Evolutionary conservation across 2,797 vertebrate species (phyloP).

Genomic region (Cynodonichthys magdalenae): DNA sequence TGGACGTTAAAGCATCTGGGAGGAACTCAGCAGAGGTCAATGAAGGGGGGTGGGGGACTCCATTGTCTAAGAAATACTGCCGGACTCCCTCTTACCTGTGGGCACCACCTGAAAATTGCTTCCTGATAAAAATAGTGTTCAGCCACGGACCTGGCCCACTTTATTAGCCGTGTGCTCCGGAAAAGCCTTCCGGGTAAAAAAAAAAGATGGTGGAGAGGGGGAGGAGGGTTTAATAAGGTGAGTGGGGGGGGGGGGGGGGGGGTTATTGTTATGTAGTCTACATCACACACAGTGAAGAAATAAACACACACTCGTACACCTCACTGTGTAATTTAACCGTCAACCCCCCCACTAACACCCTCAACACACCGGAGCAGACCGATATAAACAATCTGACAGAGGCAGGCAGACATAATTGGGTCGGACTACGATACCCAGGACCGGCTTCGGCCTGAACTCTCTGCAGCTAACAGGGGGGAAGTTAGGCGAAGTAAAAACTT

Average conservation of each 20-base stretch:
- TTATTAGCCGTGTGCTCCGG: conserved; percentile 76
- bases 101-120: conserved; percentile 79
- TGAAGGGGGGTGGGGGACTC: conserved; percentile 22
- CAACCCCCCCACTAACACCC: background rate
- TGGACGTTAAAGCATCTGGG: conserved; percentile 8
- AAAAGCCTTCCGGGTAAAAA: conserved; percentile 76
- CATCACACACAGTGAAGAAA: conserved; percentile 17
- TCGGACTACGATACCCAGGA: conserved; percentile 48
- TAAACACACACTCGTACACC: conserved; percentile 21
- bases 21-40: conserved; percentile 63
- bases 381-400: conserved; percentile 74
- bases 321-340: conserved; percentile 53
- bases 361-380: conserved; percentile 68
- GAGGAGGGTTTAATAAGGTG: conserved; percentile 22
- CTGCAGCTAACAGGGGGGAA: conserved; percentile 50
- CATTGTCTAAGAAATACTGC: conserved; percentile 54
- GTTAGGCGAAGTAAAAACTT: conserved; percentile 66
- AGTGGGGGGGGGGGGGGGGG: background rate
- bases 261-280: conserved; percentile 13
- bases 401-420: conserved; percentile 76
- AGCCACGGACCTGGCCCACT: conserved; percentile 80
- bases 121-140: conserved; percentile 82
- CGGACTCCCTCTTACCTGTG: conserved; percentile 73
- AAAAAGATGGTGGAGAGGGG: conserved; percentile 29
- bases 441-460: conserved; percentile 42